These are phyloP conservation scores for Callaeas wilsoni DNA, from an alignment of 2,113 vertebrate species.

Conservation along the genomic window DNA sequence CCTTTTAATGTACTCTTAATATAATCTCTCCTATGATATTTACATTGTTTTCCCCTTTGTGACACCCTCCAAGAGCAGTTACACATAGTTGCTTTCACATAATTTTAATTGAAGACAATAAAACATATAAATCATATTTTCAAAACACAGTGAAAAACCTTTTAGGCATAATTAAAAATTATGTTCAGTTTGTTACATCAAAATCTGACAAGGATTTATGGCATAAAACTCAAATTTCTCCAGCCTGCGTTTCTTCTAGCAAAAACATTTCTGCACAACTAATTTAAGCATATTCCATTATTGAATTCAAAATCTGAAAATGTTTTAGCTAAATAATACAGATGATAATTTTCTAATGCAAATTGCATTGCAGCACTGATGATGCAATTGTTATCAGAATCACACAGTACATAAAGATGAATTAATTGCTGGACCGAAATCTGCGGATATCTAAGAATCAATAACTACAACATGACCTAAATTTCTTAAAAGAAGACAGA, in stretches of 20 bases:
- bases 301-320: not conserved
- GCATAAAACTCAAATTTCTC: not conserved
- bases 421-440: not conserved
- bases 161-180: not conserved
- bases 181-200: not conserved
- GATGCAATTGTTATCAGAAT: not conserved
- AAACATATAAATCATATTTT: not conserved
- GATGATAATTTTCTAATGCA: not conserved
- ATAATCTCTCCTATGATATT: not conserved
- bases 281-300: not conserved
- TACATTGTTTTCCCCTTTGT: not conserved
- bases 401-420: not conserved
- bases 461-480: not conserved
- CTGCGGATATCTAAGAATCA: not conserved
- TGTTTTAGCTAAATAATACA: not conserved
- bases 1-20: not conserved
- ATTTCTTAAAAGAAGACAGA: not conserved
- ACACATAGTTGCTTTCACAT: not conserved
- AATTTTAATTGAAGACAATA: not conserved
- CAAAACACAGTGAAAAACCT: not conserved
- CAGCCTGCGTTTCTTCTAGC: not conserved
- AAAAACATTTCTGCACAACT: not conserved
- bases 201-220: not conserved
- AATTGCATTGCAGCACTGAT: not conserved
- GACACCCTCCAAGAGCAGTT: not conserved